Conservation (phyloP, 2,113 vertebrate species). For the Channa maculata region DNA sequence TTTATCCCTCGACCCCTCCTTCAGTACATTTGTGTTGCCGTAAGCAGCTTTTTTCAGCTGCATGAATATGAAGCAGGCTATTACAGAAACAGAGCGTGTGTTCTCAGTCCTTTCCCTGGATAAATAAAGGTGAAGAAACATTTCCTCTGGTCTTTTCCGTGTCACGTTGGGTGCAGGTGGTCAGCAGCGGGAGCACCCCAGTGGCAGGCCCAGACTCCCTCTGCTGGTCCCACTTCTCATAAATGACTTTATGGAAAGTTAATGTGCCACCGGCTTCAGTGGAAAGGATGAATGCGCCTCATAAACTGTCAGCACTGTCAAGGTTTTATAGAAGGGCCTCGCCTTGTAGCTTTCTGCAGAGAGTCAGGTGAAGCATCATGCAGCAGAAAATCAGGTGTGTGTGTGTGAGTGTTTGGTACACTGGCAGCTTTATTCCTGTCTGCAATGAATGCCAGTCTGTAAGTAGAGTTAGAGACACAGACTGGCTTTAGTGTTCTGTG, state of each 20-base stretch:
- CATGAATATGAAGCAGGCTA: slow-evolving; percentile 23
- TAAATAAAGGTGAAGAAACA: slow-evolving; percentile 38
- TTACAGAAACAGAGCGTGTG: not conserved
- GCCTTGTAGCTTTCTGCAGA: slow-evolving; percentile 29
- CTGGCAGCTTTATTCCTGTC: slow-evolving; percentile 58
- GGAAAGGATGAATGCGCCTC: slow-evolving; percentile 32
- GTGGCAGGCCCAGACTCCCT: not conserved
- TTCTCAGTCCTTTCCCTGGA: slow-evolving; percentile 13
- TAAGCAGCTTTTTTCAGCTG: slow-evolving; percentile 10
- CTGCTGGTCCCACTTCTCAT: not conserved
- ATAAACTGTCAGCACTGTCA: slow-evolving; percentile 42
- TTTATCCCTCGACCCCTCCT: not conserved
- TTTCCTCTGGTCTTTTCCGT: slow-evolving; percentile 19
- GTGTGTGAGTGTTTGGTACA: slow-evolving; percentile 40
- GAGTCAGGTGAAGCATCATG: slow-evolving; percentile 10
- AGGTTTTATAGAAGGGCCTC: slow-evolving; percentile 15
- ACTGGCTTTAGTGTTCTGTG: slow-evolving; percentile 48
- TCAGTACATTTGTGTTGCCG: not conserved
- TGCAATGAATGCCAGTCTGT: slow-evolving; percentile 63
- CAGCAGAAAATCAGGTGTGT: slow-evolving; percentile 28
- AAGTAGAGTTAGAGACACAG: slow-evolving; percentile 50
- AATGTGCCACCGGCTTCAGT: not conserved
- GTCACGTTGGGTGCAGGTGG: slow-evolving; percentile 7
- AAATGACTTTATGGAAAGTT: slow-evolving; percentile 44
- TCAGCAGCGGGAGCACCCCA: not conserved